These are phyloP conservation scores for Trachymyrmex cornetzi DNA, from an alignment of 1,140 invertebrate genomes.

Conservation along the genomic window DNA sequence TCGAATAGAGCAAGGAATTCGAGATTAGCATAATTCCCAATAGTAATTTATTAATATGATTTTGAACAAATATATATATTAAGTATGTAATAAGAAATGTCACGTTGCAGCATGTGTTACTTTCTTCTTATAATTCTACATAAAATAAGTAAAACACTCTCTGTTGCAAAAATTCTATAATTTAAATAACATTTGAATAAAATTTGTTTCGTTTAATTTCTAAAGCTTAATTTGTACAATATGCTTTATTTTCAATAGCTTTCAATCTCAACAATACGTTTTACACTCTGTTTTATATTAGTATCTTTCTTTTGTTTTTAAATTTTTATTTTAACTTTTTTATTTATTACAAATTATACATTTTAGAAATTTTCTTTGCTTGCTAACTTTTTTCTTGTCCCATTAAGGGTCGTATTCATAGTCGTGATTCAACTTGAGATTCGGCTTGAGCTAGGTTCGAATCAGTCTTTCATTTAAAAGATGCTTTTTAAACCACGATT, in stretches of 20 bases:
- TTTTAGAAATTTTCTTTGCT: neutral
- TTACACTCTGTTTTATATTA: neutral
- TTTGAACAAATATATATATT: neutral
- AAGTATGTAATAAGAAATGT: neutral
- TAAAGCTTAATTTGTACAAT: neutral
- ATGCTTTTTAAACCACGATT: no score
- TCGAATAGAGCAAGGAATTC: slow-evolving; percentile 15
- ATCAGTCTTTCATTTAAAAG: no score
- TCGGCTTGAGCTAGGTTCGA: no score
- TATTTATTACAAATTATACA: neutral
- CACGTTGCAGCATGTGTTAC: neutral
- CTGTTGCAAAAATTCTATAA: neutral
- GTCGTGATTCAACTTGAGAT: no score
- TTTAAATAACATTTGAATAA: neutral
- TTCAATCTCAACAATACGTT: neutral
- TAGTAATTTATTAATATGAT: neutral
- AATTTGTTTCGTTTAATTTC: neutral
- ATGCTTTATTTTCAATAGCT: neutral
- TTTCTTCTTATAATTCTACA: neutral
- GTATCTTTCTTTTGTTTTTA: neutral
- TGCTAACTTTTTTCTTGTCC: neutral
- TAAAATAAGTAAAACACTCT: neutral
- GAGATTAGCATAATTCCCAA: slow-evolving; percentile 10
- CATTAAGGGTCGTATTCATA: no score
- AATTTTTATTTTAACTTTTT: neutral